Evolutionary conservation across 2,113 vertebrate species (phyloP), one percentile per base, ranked within the genome.

Genomic region (Oryzias woworae): DNA sequence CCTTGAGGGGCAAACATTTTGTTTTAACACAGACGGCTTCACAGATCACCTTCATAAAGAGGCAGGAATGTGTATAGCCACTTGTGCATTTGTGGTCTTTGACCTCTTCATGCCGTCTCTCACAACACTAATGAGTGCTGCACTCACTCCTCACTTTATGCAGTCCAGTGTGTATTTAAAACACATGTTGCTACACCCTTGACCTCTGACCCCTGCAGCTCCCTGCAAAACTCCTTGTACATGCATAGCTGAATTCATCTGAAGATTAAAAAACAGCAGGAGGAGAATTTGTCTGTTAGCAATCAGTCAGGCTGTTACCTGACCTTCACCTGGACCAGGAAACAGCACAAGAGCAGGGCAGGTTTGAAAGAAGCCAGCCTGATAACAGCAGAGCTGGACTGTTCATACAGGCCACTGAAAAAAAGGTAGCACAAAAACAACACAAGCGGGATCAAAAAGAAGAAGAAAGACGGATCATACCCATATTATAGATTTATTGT

Each of bases 41-140:
- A 81, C 62, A 77, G 82, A 82, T 85, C 80, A 73, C 58, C 70
- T 80, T 65, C 66, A 81, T 83, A 80, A 83, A 80, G 82, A 81
- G 80, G 62, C 59, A 75, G 70, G 78, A 87, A 85, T 81, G 65
- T 77, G 77, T 60, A 41, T 64, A 75, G 62, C 28, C 71, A 57
- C 69, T 83, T 56, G 70, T 66, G 53, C 23, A 42, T 69, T 76
- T 53, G 58, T 57, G 47, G 65, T 67, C 69, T 58, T 75, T 76
- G 48, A 62, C 77, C 72, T 51, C 61, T 36, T 43, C 52, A 0
- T 48, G 42, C 71, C 24, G 23, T 68, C 73, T 74, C 73, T 66
- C 46, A 66, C 66, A 54, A 67, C 54, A 70, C 75, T 83, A 83
- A 85, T 79, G 75, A 83, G 80, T 73, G 64, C 43, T 52, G 65